Base-by-base conservation (phyloP, 2,888 invertebrate species). In the Leptinotarsa tumamoca region DNA sequence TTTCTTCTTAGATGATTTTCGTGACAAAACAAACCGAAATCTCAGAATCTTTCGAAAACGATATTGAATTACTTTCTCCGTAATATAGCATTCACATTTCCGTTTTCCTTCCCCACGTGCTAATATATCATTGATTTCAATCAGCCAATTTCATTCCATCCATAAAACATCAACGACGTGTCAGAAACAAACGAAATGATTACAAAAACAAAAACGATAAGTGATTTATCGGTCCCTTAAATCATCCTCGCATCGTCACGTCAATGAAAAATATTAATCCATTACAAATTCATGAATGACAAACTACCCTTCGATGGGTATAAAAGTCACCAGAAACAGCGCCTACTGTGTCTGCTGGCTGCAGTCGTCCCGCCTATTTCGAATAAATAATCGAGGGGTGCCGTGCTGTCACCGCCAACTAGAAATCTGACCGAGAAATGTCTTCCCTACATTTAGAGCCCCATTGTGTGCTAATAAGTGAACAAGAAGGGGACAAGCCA, bases 341-440 rank as follows among this genome's bases (percentile, higher is more conserved):
- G 77, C 74, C 72, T 72, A 67, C 72, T 68, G 70, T 70, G 70
- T 70, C 56, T 72, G 68, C 69, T 72, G 71, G 52, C 72, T 66
- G 66, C 74, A 72, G 71, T 71, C 54, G 54, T 52, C 75, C 75
- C 79, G 74, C 79, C 78, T 54, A 76, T 72, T 73, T 68, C 74
- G 73, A 71, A 79, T 79, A 78, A 79, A 79, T 79, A 78, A 79
- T 73, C 73, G 68, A 61, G 76, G 77, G 78, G 76, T 73, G 79
- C 68, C 74, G 63, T 71, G 78, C 70, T 78, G 80, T 80, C 80
- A 80, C 61, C 72, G 70, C 69, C 80, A 80, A 80, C 75, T 75
- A 71, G 79, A 82, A 82, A 81, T 78, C 79, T 82, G 79, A 81
- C 79, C 79, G 78, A 78, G 76, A 78, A 74, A 76, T 79, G 80